Evolutionary conservation across 2,797 vertebrate genomes (phyloP).

Genomic region (Novumbra hubbsi): DNA sequence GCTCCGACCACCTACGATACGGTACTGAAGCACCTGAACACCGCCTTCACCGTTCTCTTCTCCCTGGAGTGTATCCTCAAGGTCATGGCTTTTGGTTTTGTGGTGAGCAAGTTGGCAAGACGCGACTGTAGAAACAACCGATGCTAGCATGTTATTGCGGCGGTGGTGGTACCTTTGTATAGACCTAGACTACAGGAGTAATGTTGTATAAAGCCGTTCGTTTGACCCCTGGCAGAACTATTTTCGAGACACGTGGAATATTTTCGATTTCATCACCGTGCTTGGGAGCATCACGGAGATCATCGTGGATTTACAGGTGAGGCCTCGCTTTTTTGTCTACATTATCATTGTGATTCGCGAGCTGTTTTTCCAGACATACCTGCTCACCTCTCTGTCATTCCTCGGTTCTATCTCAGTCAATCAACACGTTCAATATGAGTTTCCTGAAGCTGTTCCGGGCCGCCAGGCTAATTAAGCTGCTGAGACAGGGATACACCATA

Average conservation of each 20-base stretch:
- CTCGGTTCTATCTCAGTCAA: constrained; percentile 71
- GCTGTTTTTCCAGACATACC: not conserved
- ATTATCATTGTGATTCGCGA: not conserved
- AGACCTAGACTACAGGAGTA: too few relatives aligned
- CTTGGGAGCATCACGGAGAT: constrained; percentile 97
- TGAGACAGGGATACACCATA: constrained; percentile 97
- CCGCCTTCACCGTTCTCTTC: constrained; percentile 96
- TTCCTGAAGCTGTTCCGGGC: constrained; percentile 97
- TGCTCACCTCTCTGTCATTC: constrained; percentile 16
- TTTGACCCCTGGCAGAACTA: constrained; percentile 82
- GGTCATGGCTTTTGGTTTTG: constrained; percentile 92
- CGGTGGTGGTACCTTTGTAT: too few relatives aligned
- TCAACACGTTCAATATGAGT: constrained; percentile 98
- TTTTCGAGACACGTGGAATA: constrained; percentile 98
- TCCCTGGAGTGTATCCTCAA: constrained; percentile 96
- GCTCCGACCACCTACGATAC: constrained; percentile 91
- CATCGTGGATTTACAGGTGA: constrained; percentile 94
- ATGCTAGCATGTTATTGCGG: too few relatives aligned
- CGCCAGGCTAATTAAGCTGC: constrained; percentile 94
- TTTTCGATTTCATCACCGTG: constrained; percentile 98
- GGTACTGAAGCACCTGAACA: constrained; percentile 94
- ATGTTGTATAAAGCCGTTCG: not conserved
- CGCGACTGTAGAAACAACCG: not conserved
- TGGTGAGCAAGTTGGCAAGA: constrained; percentile 76
- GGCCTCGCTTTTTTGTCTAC: not conserved